Conservation (phyloP, 2,797 vertebrate genomes). For the Lophura swinhoii region DNA sequence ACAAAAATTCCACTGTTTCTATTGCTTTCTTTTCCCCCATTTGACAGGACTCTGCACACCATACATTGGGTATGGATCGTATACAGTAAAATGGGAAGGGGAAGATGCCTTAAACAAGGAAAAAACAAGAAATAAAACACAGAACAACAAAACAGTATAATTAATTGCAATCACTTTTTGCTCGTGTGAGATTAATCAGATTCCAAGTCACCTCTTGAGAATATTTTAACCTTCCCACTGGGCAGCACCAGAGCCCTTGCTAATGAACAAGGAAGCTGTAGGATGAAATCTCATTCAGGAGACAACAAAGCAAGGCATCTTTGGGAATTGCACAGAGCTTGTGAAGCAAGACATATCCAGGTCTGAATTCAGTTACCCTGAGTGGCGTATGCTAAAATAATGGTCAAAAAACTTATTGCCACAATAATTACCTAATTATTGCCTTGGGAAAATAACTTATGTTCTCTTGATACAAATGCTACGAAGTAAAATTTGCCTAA, state of each 20-base stretch:
- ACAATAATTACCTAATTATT: slow-evolving; percentile 18
- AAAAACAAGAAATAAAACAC: neutral
- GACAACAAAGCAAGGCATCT: neutral
- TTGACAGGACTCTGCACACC: neutral
- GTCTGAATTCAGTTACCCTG: neutral
- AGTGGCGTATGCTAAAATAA: slow-evolving; percentile 8
- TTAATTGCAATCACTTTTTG: neutral
- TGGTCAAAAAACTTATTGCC: slow-evolving; percentile 23
- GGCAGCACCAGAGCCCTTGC: neutral
- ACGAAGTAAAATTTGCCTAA: neutral
- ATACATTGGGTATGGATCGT: fast-evolving
- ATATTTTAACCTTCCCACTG: neutral
- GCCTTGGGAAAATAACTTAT: neutral
- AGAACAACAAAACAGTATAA: neutral
- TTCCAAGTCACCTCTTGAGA: neutral
- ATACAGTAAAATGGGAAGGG: neutral
- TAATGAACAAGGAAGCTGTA: slow-evolving; percentile 5
- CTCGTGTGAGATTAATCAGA: neutral
- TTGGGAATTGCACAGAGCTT: neutral
- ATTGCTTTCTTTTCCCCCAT: neutral
- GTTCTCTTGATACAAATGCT: slow-evolving; percentile 14
- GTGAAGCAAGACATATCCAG: neutral
- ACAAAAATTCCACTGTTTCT: neutral
- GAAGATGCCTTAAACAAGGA: neutral
- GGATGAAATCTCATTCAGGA: slow-evolving; percentile 9